Percentiles rank a stretch among this genome's conserved stretches.
Conservation (phyloP, 2,888 invertebrate genomes). For the Auanema freiburgensis region DNA sequence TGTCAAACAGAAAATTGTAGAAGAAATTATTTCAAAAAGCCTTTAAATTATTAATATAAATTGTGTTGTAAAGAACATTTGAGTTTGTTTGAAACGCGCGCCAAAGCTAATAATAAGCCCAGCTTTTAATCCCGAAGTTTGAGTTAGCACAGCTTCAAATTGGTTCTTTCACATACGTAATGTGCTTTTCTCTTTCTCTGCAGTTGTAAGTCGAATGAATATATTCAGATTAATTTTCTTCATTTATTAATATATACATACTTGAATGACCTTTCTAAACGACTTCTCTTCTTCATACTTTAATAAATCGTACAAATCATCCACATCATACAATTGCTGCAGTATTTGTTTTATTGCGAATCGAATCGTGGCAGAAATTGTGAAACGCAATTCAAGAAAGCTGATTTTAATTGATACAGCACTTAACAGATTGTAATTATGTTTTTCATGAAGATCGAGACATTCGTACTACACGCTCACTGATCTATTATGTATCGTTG, state of each 20-base stretch:
- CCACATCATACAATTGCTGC: conserved; percentile 7
- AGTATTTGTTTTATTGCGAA: not conserved
- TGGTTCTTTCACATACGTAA: no score
- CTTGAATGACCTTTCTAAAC: not conserved
- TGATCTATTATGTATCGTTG: not conserved
- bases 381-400: conserved; percentile 2
- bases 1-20: no score
- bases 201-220: no score
- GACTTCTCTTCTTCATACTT: not conserved
- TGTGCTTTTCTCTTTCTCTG: no score
- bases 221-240: no score
- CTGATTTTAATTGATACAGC: conserved; percentile 4
- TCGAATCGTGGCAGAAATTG: conserved; percentile 7
- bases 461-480: not conserved
- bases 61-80: no score
- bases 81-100: no score
- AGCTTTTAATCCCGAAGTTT: no score
- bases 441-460: not conserved
- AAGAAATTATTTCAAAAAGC: no score
- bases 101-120: no score
- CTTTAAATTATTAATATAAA: no score
- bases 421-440: conserved; percentile 2
- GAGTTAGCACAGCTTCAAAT: no score
- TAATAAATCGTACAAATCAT: not conserved
- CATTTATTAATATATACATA: not conserved